Evolutionary conservation across 2,888 invertebrate species (phyloP).

Genomic region (Meloe dianella): DNA sequence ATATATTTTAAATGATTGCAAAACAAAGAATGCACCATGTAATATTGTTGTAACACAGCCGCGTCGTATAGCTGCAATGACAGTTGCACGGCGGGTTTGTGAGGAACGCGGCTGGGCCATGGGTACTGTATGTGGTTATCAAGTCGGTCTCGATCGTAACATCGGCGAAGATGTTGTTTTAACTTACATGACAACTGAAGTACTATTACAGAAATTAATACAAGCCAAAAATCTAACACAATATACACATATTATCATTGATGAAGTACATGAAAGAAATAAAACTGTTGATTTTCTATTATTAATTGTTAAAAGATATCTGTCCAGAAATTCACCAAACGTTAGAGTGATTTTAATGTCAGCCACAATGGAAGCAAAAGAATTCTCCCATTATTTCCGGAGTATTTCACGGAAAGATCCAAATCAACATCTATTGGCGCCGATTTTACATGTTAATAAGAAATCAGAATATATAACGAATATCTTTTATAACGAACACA

Average conservation of each 20-base stretch:
- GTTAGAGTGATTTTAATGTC: constrained; percentile 89
- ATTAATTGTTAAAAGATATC: constrained; percentile 79
- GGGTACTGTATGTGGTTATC: constrained; percentile 86
- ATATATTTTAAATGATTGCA: constrained; percentile 84
- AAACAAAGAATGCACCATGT: constrained; percentile 68
- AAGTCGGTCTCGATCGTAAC: constrained; percentile 76
- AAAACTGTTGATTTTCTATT: constrained; percentile 91
- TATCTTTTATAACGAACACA: constrained; percentile 68
- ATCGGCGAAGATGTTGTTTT: constrained; percentile 74
- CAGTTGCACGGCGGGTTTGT: constrained; percentile 84
- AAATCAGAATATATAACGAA: constrained; percentile 65
- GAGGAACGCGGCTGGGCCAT: constrained; percentile 82
- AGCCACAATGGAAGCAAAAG: constrained; percentile 82
- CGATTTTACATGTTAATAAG: constrained; percentile 64
- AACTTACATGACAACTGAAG: constrained; percentile 87
- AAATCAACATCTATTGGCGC: constrained; percentile 60
- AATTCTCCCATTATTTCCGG: constrained; percentile 73
- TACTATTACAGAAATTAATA: constrained; percentile 80
- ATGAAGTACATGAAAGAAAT: constrained; percentile 93
- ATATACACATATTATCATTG: constrained; percentile 89
- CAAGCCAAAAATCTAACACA: constrained; percentile 71
- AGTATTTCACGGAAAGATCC: constrained; percentile 50
- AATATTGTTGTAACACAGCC: constrained; percentile 95
- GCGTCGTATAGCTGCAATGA: constrained; percentile 89
- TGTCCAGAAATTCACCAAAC: constrained; percentile 69